phyloP scores from a whole-genome alignment of 2,888 invertebrate genomes.

The Ophraella communa region DNA sequence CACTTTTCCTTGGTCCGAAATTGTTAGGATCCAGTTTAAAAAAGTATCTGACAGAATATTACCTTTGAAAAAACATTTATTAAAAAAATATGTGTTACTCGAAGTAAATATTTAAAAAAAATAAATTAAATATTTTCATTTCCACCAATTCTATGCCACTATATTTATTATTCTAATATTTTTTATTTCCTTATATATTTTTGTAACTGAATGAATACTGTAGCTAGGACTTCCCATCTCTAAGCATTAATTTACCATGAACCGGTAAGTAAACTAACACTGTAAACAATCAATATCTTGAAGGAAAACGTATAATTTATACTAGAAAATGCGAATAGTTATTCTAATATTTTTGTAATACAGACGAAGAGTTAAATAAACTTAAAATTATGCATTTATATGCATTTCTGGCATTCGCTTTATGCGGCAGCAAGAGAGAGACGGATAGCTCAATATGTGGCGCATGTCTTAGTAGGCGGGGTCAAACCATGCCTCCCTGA shows the following conservation, averaged over 20 bases:
- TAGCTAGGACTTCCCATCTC: constrained; percentile 21
- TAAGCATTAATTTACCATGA: constrained; percentile 1
- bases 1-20: no score
- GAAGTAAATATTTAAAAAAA: no score
- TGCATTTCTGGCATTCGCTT: not conserved
- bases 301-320: not conserved
- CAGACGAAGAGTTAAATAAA: not conserved
- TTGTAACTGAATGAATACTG: no score
- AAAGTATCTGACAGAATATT: no score
- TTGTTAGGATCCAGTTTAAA: no score
- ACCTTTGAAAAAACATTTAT: no score
- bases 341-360: not conserved
- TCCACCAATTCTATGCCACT: no score
- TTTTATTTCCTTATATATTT: no score
- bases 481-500: constrained; percentile 52
- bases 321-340: not conserved
- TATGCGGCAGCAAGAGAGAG: constrained; percentile 36
- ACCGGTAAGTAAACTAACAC: not conserved
- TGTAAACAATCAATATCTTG: constrained; percentile 7
- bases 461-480: constrained; percentile 50
- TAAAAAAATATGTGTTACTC: no score
- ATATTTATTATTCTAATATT: no score
- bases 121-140: no score
- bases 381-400: not conserved
- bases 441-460: constrained; percentile 29